A percentile compares a stretch with the other conserved stretches of the same genome.
phyloP scores from a whole-genome alignment of 1,140 invertebrate species.

The Ceratosolen fusciceps region DNA sequence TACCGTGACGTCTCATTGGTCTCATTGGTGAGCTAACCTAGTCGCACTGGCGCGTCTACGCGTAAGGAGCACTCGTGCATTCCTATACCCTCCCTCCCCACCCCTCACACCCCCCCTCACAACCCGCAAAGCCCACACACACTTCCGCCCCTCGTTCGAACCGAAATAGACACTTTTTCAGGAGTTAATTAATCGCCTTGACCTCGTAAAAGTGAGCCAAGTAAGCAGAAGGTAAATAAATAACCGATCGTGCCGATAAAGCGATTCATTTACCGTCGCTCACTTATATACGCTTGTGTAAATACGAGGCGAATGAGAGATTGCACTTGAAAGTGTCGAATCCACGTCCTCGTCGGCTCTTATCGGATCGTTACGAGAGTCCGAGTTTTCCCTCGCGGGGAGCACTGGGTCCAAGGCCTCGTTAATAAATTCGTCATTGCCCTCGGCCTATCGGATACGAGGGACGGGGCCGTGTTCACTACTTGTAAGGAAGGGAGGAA shows the following conservation, averaged over 20 bases:
- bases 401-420: slow-evolving; percentile 26
- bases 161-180: background rate
- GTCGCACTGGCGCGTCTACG: too few relatives aligned
- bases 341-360: slow-evolving; percentile 23
- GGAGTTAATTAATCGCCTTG: background rate
- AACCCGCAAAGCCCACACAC: too few relatives aligned
- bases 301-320: background rate
- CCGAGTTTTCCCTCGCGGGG: background rate
- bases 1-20: too few relatives aligned
- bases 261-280: background rate
- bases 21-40: too few relatives aligned
- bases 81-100: too few relatives aligned
- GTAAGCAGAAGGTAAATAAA: background rate
- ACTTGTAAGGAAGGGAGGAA: too few relatives aligned
- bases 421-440: slow-evolving; percentile 28
- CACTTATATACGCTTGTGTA: background rate
- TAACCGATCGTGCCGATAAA: background rate
- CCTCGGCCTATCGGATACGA: slow-evolving; percentile 9
- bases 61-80: background rate
- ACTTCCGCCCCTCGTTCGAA: too few relatives aligned
- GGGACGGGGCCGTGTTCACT: too few relatives aligned
- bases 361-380: background rate
- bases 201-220: slow-evolving; percentile 7
- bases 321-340: background rate
- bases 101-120: too few relatives aligned